phyloP scores from a whole-genome alignment of 2,113 vertebrate genomes.

The Grammomys dolichurus region DNA sequence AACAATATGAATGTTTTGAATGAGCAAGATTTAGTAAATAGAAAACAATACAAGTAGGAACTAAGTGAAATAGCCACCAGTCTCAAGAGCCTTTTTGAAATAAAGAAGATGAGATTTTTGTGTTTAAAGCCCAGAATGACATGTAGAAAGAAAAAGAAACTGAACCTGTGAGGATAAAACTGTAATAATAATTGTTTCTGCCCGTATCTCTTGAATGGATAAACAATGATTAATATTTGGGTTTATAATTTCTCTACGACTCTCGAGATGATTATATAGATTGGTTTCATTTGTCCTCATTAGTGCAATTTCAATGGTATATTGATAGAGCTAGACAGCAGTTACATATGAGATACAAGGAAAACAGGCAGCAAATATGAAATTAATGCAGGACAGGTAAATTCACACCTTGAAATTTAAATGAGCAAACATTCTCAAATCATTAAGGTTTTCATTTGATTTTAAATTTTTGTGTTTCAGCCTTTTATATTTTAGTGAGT shows the following conservation, averaged over 20 bases:
- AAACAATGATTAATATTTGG: conserved; percentile 36
- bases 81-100: background rate
- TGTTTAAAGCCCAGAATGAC: background rate
- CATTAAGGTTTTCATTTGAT: conserved; percentile 84
- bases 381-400: conserved; percentile 78
- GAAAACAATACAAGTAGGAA: background rate
- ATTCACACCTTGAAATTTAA: conserved; percentile 80
- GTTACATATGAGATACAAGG: conserved; percentile 47
- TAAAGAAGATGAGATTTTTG: background rate
- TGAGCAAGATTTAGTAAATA: background rate
- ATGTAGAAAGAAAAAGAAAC: background rate
- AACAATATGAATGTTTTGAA: background rate
- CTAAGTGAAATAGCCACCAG: background rate
- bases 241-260: conserved; percentile 71
- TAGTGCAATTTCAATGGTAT: conserved; percentile 72
- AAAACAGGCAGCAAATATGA: conserved; percentile 71
- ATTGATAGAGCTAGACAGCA: conserved; percentile 63
- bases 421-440: conserved; percentile 80
- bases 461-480: conserved; percentile 80
- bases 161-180: background rate
- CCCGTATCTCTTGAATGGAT: background rate
- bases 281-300: conserved; percentile 76
- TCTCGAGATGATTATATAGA: conserved; percentile 70
- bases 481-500: conserved; percentile 81
- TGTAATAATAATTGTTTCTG: background rate